Conservation (phyloP, 2,888 invertebrate species). For the Agrotis exclamationis region DNA sequence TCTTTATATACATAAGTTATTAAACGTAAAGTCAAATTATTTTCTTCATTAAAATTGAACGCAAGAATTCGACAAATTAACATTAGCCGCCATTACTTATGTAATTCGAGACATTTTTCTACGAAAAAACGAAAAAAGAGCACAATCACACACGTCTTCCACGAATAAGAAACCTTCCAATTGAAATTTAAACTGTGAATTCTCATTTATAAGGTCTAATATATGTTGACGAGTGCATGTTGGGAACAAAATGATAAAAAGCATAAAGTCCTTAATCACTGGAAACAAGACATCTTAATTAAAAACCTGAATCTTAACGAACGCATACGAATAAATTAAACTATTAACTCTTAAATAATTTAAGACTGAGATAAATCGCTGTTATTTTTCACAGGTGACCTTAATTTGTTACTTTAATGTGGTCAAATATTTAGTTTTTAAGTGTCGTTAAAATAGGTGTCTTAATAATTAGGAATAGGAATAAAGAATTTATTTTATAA, state of each 20-base stretch:
- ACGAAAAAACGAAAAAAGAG: constrained; percentile 28
- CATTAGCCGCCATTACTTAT: constrained; percentile 43
- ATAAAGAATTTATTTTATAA: background rate
- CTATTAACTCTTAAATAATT: constrained; percentile 64
- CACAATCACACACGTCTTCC: constrained; percentile 38
- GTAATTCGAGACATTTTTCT: constrained; percentile 47
- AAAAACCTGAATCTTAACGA: constrained; percentile 74
- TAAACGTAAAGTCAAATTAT: background rate
- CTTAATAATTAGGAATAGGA: constrained; percentile 6
- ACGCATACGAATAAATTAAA: constrained; percentile 73
- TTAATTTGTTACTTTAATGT: constrained; percentile 53
- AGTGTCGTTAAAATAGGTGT: constrained; percentile 17
- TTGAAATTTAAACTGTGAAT: fast-evolving
- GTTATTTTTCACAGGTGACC: constrained; percentile 62
- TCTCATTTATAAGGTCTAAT: background rate
- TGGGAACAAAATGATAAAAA: constrained; percentile 72
- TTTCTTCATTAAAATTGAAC: constrained; percentile 23
- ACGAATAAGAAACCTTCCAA: background rate
- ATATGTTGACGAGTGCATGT: background rate
- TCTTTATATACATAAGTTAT: background rate
- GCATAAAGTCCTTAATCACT: constrained; percentile 76
- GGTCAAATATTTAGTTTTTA: constrained; percentile 37
- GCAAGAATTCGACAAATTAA: constrained; percentile 36
- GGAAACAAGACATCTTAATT: constrained; percentile 83
- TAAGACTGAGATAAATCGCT: constrained; percentile 51